phyloP scores from a whole-genome alignment of 1,140 invertebrate species.

The Anastrepha obliqua region DNA sequence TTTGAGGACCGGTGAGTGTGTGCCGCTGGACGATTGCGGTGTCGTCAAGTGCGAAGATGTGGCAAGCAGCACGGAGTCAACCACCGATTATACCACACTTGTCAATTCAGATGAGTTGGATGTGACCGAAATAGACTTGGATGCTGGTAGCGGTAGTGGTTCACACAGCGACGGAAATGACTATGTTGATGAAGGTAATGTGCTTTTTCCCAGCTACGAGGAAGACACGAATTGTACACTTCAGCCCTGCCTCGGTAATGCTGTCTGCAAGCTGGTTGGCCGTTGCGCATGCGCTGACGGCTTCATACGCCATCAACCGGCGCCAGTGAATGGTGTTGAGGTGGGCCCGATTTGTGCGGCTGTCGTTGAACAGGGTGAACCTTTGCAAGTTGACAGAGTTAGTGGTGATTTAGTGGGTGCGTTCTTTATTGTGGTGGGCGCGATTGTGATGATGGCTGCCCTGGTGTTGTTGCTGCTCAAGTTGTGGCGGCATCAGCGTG shows the following conservation, averaged over 20 bases:
- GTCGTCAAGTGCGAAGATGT: conserved; percentile 48
- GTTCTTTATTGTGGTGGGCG: background rate
- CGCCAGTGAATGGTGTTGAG: conserved; percentile 60
- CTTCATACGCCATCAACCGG: conserved; percentile 60
- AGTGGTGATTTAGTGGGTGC: background rate
- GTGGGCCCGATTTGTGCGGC: background rate
- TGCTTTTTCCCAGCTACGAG: conserved; percentile 24
- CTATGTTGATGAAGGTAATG: conserved; percentile 10
- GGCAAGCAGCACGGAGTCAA: background rate
- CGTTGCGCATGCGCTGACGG: conserved; percentile 57
- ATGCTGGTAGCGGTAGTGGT: background rate
- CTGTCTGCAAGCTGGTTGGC: conserved; percentile 1
- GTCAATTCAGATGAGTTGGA: background rate
- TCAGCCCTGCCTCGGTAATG: conserved; percentile 14
- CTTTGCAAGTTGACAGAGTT: too few relatives aligned
- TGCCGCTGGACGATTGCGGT: conserved; percentile 50
- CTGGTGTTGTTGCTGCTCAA: background rate
- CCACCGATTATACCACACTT: too few relatives aligned
- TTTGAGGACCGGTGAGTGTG: conserved; percentile 54
- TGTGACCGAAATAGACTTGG: background rate
- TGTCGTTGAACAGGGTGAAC: background rate
- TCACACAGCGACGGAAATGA: background rate
- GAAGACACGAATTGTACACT: conserved; percentile 8
- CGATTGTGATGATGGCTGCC: background rate
- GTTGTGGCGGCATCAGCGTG: conserved; percentile 18